Base-by-base conservation (phyloP, 2,797 vertebrate species). In the Cossypha dichroa region DNA sequence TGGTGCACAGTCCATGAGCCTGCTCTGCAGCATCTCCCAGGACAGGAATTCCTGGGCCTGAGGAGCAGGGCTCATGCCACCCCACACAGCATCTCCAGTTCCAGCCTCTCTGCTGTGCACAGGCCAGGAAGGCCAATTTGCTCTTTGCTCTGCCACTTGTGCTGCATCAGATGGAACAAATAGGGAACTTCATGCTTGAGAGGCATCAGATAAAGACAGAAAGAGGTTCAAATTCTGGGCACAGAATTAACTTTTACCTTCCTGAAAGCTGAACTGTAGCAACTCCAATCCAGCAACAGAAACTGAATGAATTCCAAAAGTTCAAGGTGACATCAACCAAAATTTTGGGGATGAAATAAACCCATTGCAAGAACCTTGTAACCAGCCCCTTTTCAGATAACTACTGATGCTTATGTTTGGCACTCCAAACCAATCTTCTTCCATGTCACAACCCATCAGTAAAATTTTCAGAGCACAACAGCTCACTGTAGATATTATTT, bases 171-270 rank as follows among this genome's bases (percentile, higher is more conserved):
- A 86, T 63, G 93, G 81, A 88, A 85, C 74, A 76, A 59, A 77
- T 20, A 23, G 74, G 78, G 78, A 94, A 94, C 68, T 77, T 94
- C 63, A 68, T 52, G 93, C 87, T 85, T 40, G 48, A 94, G 45
- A 66, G 59, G 41, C 40, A 87, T 82, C 72, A 92, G 87, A 94
- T 90, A 93, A 94, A 94, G 29, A 34, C 25, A 70, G 29, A 33
- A 78, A 73, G 31, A 76, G 59, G 69, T 66, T 95, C 73, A 66
- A 36, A 75, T 17, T 28, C 62, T 41, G 62, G 67, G 9, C 31
- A 58, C 8, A 36, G 54, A 74, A 60, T 80, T 91, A 87, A 88
- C 78, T 80, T 91, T 51, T 41, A 70, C 69, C 19, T 85, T 72
- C 36, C 72, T 66, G 68, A 60, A 83, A 80, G 34, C 45, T 58